Conservation (phyloP, 2,113 vertebrate genomes). For the Petaurus breviceps region DNA sequence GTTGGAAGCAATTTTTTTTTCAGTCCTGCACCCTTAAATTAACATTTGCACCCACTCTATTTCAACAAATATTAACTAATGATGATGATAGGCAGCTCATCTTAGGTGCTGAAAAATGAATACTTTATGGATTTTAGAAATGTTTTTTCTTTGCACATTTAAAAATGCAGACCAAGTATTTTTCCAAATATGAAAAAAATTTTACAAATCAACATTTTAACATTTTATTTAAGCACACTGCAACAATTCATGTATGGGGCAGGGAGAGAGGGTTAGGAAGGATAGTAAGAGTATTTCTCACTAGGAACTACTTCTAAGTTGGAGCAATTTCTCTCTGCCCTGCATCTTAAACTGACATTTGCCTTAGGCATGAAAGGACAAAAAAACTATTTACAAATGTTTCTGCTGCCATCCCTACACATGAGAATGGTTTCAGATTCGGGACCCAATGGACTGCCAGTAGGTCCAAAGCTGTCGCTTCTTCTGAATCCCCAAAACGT, state of each 20-base stretch:
- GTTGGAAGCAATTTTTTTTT: neutral
- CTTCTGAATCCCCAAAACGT: neutral
- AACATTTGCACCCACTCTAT: neutral
- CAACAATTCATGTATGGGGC: neutral
- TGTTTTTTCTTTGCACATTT: slow-evolving; percentile 39
- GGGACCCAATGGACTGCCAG: neutral
- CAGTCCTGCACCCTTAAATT: neutral
- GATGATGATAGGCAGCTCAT: accelerated
- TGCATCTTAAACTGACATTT: neutral
- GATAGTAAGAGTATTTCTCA: neutral
- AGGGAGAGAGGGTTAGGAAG: neutral
- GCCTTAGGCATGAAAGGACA: neutral
- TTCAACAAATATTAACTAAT: accelerated
- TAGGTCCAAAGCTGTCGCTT: neutral
- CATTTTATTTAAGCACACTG: neutral
- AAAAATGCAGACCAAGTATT: neutral
- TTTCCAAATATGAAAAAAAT: neutral
- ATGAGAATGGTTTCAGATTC: neutral
- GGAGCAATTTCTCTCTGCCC: neutral
- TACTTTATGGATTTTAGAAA: neutral
- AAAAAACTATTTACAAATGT: neutral
- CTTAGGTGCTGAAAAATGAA: neutral
- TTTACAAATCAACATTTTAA: accelerated
- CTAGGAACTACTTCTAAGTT: neutral
- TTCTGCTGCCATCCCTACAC: neutral